Evolutionary conservation across 2,888 invertebrate species (phyloP).

Genomic region (Lepeophtheirus nordmannii): DNA sequence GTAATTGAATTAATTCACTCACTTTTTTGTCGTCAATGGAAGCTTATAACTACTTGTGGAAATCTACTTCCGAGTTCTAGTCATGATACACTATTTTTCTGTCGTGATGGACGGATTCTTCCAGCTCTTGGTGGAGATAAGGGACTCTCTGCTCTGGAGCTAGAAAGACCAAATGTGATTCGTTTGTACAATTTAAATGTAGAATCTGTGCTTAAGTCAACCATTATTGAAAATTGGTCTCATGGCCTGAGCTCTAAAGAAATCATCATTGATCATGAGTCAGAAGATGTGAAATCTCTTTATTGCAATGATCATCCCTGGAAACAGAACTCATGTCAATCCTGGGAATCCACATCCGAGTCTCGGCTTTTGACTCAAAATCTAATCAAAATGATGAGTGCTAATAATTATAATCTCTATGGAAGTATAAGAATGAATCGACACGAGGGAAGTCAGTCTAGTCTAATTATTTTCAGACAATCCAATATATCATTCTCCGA

Average conservation of each 20-base stretch:
- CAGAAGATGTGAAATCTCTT: slow-evolving; percentile 2
- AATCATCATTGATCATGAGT: background rate
- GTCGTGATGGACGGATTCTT: slow-evolving; percentile 8
- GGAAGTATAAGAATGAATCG: slow-evolving; percentile 2
- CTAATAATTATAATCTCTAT: slow-evolving; percentile 4
- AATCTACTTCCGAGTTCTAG: background rate
- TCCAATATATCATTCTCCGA: slow-evolving; percentile 11
- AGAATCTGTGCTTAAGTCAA: background rate
- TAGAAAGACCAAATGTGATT: slow-evolving; percentile 12
- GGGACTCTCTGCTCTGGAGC: background rate
- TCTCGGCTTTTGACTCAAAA: background rate
- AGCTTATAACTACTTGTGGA: background rate
- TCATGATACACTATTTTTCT: slow-evolving; percentile 10
- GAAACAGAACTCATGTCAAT: background rate
- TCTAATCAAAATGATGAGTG: background rate
- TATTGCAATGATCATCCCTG: background rate
- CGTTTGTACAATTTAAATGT: slow-evolving; percentile 6
- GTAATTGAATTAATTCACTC: slow-evolving; percentile 10
- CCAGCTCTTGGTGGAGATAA: slow-evolving; percentile 1
- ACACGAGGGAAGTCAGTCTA: background rate
- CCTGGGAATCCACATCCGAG: background rate
- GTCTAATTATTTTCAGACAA: slow-evolving; percentile 9
- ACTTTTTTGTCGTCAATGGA: slow-evolving; percentile 13
- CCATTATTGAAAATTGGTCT: background rate
- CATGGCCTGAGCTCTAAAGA: slow-evolving; percentile 8